Base-by-base conservation (phyloP, 2,888 invertebrate species). In the Steromphala cineraria region DNA sequence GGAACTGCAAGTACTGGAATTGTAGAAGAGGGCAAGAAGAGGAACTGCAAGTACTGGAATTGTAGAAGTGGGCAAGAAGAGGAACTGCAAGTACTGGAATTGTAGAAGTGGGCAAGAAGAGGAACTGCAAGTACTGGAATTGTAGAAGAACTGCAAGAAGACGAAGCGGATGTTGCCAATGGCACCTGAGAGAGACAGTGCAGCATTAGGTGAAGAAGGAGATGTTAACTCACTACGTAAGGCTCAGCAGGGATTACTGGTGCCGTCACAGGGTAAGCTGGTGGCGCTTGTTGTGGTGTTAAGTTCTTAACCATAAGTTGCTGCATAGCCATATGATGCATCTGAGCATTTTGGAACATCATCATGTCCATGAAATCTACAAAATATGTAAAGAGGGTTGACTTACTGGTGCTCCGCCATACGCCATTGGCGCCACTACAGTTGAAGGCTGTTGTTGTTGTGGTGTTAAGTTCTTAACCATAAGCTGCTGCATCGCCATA, bases 351-450 rank as follows among this genome's bases (percentile, higher is more conserved):
- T 85, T 91, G 91, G 84, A 91, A 86, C 89, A 91, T 89, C 90
- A 92, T 90, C 90, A 90, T 90, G 78, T 92, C 92, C 87, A 90
- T 89, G 81, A 90, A 89, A 76, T 91, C 91, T 91, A 76, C 53
- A 76, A 76, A 24, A 76, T n/a, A 40, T n/a, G 19, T 7, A 36
- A 24, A 40, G 19, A 31, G 53, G 36, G 55, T 76, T 53, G 53
- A 76, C 76, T 76, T 76, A 76, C 76, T 21, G 28, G n/a, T n/a
- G 53, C 55, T 8, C 55, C 55, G 28, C 52, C 75, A 19, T 24
- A 24, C 8, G n/a, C n/a, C n/a, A 53, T 24, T 15, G 36, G 24
- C 0, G 76, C 24, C 10, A 55, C 17, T 21, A 74, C 21, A n/a
- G 40, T n/a, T 17, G 24, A 55, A 13, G 10, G 71, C 28, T 3